phyloP scores from a whole-genome alignment of 2,888 invertebrate genomes.

The Tupiocoris notatus region DNA sequence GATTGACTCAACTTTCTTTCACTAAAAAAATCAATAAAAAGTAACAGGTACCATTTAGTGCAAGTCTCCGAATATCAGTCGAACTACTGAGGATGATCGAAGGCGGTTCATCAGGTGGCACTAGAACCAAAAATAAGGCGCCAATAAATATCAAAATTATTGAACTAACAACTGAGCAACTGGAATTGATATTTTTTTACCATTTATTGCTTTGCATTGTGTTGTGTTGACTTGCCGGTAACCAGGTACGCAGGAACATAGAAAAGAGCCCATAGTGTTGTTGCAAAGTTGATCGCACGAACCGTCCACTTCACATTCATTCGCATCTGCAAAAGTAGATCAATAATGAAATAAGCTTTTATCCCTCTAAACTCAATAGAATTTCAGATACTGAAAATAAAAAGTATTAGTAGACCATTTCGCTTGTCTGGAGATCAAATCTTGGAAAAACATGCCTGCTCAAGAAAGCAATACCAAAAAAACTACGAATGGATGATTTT shows the following conservation, averaged over 20 bases:
- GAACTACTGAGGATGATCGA: slow-evolving; percentile 69
- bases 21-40: background rate
- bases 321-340: slow-evolving; percentile 61
- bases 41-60: slow-evolving; percentile 61
- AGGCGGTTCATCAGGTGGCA: slow-evolving; percentile 63
- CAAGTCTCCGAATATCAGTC: slow-evolving; percentile 63
- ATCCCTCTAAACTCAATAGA: too few species aligned
- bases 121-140: slow-evolving; percentile 51
- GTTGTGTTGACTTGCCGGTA: slow-evolving; percentile 56
- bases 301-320: slow-evolving; percentile 72
- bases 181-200: background rate
- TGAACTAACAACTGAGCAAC: background rate
- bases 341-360: background rate
- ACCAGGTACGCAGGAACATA: slow-evolving; percentile 72
- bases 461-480: too few species aligned
- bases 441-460: too few species aligned
- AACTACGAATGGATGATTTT: too few species aligned
- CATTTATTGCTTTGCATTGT: slow-evolving; percentile 22
- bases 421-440: too few species aligned
- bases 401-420: too few species aligned
- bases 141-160: background rate
- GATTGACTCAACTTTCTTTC: too few species aligned
- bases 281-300: slow-evolving; percentile 72
- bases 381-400: too few species aligned
- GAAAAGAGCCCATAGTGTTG: slow-evolving; percentile 66